Evolutionary conservation across 2,797 vertebrate genomes (phyloP).

Genomic region (Chelon auratus): DNA sequence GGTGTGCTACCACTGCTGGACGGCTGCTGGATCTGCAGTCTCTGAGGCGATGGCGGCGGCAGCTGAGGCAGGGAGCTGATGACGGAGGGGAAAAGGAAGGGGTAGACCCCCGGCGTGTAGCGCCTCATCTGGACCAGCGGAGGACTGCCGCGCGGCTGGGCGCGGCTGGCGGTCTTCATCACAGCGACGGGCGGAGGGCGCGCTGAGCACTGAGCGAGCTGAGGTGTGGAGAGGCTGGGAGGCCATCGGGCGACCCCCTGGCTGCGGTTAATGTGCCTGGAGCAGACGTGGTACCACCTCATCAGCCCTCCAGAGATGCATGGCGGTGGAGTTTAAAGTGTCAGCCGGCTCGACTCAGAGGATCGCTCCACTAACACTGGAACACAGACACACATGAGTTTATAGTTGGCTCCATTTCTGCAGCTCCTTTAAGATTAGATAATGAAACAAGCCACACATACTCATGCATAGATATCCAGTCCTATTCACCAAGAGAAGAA

Average conservation of each 20-base stretch:
- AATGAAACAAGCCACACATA: neutral
- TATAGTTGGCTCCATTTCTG: conserved; percentile 1
- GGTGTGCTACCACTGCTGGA: conserved; percentile 91
- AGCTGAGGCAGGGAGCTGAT: conserved; percentile 91
- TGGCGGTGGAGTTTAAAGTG: conserved; percentile 34
- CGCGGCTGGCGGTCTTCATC: conserved; percentile 91
- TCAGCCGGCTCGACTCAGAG: conserved; percentile 26
- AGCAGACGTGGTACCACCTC: conserved; percentile 49
- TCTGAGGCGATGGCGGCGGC: conserved; percentile 84
- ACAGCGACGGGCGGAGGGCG: conserved; percentile 68
- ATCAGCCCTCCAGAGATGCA: conserved; percentile 61
- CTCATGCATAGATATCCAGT: neutral
- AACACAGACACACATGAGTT: conserved; percentile 50
- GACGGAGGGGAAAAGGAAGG: conserved; percentile 93
- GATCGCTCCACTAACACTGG: conserved; percentile 49
- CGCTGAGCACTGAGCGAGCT: conserved; percentile 59
- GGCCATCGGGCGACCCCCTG: conserved; percentile 71
- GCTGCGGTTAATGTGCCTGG: conserved; percentile 61
- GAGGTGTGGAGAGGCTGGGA: conserved; percentile 49
- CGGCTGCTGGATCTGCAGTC: conserved; percentile 87
- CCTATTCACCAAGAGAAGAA: neutral
- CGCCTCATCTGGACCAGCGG: conserved; percentile 93
- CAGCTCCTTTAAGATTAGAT: neutral
- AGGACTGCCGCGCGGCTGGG: conserved; percentile 87
- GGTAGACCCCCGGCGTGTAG: conserved; percentile 90